Evolutionary conservation across 2,797 vertebrate species (phyloP), one percentile per base, ranked within the genome.

Genomic region (Phylloscopus collybita): DNA sequence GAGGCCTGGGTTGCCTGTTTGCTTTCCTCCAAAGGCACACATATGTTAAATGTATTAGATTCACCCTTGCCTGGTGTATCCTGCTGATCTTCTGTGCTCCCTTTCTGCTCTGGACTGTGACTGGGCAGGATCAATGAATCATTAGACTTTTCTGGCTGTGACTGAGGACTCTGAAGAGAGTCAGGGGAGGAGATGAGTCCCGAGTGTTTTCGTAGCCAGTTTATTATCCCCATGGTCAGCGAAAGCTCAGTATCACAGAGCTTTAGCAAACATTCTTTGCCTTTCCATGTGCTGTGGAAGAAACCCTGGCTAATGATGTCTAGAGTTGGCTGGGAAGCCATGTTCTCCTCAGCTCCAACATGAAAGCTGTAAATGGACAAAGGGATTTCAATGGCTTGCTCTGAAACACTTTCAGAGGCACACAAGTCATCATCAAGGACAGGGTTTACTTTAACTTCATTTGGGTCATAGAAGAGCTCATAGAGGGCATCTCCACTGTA

Each of bases 401-500:
- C 98, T 19, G 98, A 97, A 88, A 98, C 82, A 42, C 97, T 98
- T 86, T 98, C 98, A 29, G 98, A 97, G 50, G 98, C 81, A 36
- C 98, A 97, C 49, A 98, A n/a, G 26, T 98, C 98, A 51, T 98
- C 98, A 0, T 98, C 98, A 82, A 97, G 95, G 71, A 93, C 74
- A 2, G 97, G 97, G 36, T 95, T 98, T 9, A 96, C 96, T 73
- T 98, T 97, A 4, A 95, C 95, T 70, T 98, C 98, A 0, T 95
- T 95, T 30, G 98, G 97, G 69, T 98, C 98, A 72, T 95, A 98
- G 96, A 99, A 98, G 59, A 99, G 97, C 69, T 99, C 98, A 25
- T 98, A 99, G 57, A 99, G 98, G 36, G 98, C 98, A 75, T 99
- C 98, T 30, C 98, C 98, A 0, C 98, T 98, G 81, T 98, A 98